Evolutionary conservation across 2,888 invertebrate species (phyloP).

Genomic region (Drosophila austrosaltans): DNA sequence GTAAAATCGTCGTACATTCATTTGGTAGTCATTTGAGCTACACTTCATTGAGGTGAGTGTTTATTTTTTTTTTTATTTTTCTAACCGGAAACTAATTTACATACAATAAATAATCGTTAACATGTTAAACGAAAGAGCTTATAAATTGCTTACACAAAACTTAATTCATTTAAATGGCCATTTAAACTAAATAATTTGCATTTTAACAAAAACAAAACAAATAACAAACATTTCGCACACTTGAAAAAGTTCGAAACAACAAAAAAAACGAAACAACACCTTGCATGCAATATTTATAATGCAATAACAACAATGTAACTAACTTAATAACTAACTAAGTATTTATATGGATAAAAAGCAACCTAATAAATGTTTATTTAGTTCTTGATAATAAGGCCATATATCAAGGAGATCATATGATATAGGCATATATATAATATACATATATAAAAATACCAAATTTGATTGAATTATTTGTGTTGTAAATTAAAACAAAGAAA

Average conservation of each 20-base stretch:
- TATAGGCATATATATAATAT: too few relatives aligned
- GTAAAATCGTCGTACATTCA: too few relatives aligned
- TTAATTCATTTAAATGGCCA: constrained; percentile 54
- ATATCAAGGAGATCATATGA: constrained; percentile 2
- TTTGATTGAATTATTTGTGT: too few relatives aligned
- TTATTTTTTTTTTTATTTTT: not conserved
- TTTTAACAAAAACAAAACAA: constrained; percentile 18
- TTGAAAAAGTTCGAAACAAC: constrained; percentile 37
- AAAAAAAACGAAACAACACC: not conserved
- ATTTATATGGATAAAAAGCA: not conserved
- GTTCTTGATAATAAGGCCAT: constrained; percentile 1
- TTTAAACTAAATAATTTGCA: constrained; percentile 49
- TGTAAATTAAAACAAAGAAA: too few relatives aligned
- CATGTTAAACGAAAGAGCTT: constrained; percentile 31
- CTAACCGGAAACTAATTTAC: constrained; percentile 59
- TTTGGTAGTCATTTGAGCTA: too few relatives aligned
- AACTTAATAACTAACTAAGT: not conserved
- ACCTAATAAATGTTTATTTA: constrained; percentile 1
- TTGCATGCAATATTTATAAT: constrained; percentile 15
- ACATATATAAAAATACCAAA: too few relatives aligned
- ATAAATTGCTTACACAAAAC: constrained; percentile 49
- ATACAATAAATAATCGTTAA: constrained; percentile 44
- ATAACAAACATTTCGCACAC: constrained; percentile 54
- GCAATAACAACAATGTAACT: constrained; percentile 3
- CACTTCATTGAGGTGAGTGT: not conserved